A percentile compares a stretch with the other conserved stretches of the same genome.
These are phyloP conservation scores for Spodoptera litura DNA, from an alignment of 1,140 invertebrate species.

Conservation along the genomic window DNA sequence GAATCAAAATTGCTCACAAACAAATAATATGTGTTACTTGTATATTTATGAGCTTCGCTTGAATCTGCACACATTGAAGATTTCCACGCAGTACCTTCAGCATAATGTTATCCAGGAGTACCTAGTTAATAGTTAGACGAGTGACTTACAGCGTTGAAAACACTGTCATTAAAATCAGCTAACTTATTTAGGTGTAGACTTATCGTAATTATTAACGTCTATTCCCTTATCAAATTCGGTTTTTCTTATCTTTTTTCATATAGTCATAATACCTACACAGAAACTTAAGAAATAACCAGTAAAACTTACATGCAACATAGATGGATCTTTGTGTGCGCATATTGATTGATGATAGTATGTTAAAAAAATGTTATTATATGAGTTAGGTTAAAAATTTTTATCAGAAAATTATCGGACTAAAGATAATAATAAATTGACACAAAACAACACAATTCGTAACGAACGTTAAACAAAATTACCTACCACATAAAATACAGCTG, in stretches of 20 bases:
- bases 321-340: too few species aligned
- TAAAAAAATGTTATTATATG: not conserved
- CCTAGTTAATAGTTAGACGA: constrained; percentile 44
- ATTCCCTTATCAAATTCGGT: too few species aligned
- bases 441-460: not conserved
- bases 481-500: not conserved
- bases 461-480: constrained; percentile 6
- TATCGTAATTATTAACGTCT: too few species aligned
- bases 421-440: not conserved
- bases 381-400: not conserved
- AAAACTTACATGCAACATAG: too few species aligned
- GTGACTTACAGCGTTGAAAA: not conserved
- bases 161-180: not conserved
- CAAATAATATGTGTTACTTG: not conserved
- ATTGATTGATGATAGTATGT: too few species aligned
- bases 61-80: constrained; percentile 15
- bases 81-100: constrained; percentile 39
- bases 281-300: too few species aligned
- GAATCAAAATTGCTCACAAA: not conserved
- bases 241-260: too few species aligned
- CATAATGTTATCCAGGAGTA: constrained; percentile 46
- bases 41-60: not conserved
- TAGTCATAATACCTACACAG: too few species aligned
- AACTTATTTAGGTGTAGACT: not conserved
- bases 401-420: not conserved